Base-by-base conservation (phyloP, 1,140 invertebrate species). In the Drosophila parvula region DNA sequence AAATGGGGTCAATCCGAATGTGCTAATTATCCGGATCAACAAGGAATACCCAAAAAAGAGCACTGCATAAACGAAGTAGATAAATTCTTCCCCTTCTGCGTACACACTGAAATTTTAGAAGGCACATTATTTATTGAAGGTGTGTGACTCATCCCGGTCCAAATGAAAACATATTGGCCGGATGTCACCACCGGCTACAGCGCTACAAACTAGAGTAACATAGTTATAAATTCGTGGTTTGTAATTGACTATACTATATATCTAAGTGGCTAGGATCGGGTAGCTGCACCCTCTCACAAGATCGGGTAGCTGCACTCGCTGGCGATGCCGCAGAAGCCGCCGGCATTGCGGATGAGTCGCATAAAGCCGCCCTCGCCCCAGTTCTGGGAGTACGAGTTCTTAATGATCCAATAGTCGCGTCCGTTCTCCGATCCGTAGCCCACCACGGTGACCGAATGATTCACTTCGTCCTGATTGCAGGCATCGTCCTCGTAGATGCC, bases 331-430 rank as follows among this genome's bases (percentile, higher is more conserved):
- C 96, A 96, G 74, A 95, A 94, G 83, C 96, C 96, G 30, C 93
- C 92, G 18, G 93, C 93, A 90, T 96, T 95, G 55, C 95, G 92
- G 1, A 93, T 88, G 80, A 96, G 94, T 61, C 93, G 93, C 71
- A 97, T 94, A 92, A 96, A 97, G 5, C 96, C 96, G 27, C 94
- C 92, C 63, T 95, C 93, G 4, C 96, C 96, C 96, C 96, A 97
- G 32, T 91, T 90, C 12, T 92, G 88, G 0, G 95, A 95, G 93
- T 95, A 96, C 0, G 94, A 95, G 93, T 97, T 97, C 92, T 97
- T 97, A 18, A 97, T 93, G 43, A 97, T 93, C 96, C 96, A 97
- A 91, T 96, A 97, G 57, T 96, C 94, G 16, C 93, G 85, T 0
- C 93, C 93, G 62, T 93, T 91, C 67, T 94, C 93, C 0, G 92